Base-by-base conservation (phyloP, 1,140 invertebrate species). In the Colletes gigas region DNA sequence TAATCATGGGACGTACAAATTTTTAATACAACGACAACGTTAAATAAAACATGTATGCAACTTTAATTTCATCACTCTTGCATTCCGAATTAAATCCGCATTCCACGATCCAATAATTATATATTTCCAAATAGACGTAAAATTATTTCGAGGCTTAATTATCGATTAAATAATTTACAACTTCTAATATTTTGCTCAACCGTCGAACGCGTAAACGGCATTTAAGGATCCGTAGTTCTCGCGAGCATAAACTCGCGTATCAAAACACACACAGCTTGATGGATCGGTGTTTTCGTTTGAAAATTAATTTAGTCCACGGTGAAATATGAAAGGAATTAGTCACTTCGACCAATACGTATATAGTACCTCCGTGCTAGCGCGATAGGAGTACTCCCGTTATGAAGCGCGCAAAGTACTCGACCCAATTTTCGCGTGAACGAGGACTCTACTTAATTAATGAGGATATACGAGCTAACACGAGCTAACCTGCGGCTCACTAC, bases 361-460 rank as follows among this genome's bases (percentile, higher is more conserved):
- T 3, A n/a, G 41, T 17, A 8, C 21, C 12, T 21, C 14, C 30
- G 57, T 39, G 71, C 21, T 73, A 62, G 44, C n/a, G 10, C 10
- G 14, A 21, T 60, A 57, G 17, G 68, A 60, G 21, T 67, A 30
- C 6, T 50, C 21, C 21, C 60, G 50, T 55, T 15, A 30, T 41
- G 57, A 62, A 21, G 52, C 44, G 44, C 63, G 69, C 39, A 68
- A 44, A 60, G 5, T 63, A 17, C 30, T 66, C 71, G 76, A 66
- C 83, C 83, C 60, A 84, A 84, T 84, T 83, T 84, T 84, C 60
- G 70, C 75, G 70, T 57, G 75, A 86, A 86, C 69, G 79, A 86
- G 72, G 67, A 76, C 66, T 82, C 21, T 65, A 63, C 71, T 85
- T 81, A 76, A 85, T 85, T 75, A 88, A 88, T 72, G 82, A 82